A percentile compares a stretch with the other conserved stretches of the same genome.
Evolutionary conservation across 2,888 invertebrate species (phyloP).

Genomic region (Hypena proboscidalis): DNA sequence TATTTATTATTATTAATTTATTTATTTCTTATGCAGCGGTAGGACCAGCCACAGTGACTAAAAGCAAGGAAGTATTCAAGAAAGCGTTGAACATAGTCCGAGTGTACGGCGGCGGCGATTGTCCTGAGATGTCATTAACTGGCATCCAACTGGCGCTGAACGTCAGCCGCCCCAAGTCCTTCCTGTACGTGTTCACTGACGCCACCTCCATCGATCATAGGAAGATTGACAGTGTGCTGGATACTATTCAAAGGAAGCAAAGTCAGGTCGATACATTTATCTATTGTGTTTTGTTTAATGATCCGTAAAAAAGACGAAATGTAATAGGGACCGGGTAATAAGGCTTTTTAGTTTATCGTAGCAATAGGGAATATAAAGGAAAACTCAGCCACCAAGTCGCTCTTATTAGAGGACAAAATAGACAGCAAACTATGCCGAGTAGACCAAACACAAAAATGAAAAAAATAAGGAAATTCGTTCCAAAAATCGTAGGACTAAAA

Average conservation of each 20-base stretch:
- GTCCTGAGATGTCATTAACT: slow-evolving; percentile 89
- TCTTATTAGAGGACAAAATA: no score
- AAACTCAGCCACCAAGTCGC: no score
- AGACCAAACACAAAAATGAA: no score
- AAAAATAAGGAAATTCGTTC: no score
- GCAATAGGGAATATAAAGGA: no score
- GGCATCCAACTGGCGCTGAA: slow-evolving; percentile 88
- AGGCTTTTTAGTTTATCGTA: no score
- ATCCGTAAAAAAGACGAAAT: no score
- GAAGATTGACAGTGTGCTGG: slow-evolving; percentile 86
- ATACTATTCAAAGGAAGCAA: slow-evolving; percentile 89
- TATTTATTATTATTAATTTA: background rate
- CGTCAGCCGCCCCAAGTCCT: slow-evolving; percentile 87
- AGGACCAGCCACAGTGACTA: slow-evolving; percentile 87
- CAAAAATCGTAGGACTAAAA: no score
- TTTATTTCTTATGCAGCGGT: slow-evolving; percentile 69
- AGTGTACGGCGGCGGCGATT: slow-evolving; percentile 90
- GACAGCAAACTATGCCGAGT: no score
- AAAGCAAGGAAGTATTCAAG: slow-evolving; percentile 86
- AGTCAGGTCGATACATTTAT: slow-evolving; percentile 82
- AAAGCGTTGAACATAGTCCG: slow-evolving; percentile 81
- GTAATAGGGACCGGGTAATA: no score
- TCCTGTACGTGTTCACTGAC: slow-evolving; percentile 91
- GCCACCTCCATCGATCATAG: slow-evolving; percentile 89
- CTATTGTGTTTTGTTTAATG: no score